Evolutionary conservation across 2,888 invertebrate genomes (phyloP), one percentile per base, ranked within the genome.

Genomic region (Ellobium chinense): DNA sequence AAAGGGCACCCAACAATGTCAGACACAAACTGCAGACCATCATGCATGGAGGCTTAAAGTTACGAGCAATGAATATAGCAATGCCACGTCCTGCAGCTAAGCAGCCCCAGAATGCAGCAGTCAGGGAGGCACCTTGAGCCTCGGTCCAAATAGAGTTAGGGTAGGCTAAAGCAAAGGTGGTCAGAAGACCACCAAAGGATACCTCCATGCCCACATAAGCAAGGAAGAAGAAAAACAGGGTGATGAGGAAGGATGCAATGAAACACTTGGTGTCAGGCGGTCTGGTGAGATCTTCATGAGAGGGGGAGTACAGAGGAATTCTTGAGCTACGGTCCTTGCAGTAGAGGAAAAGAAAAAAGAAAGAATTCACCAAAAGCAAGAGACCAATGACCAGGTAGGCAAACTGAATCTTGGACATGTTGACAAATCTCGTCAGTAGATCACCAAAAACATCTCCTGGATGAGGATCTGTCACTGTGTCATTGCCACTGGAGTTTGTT

Each of bases 101-200:
- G 5, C 92, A 89, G 0, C 93, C 93, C 94, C 94, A 94, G 83
- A 93, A 94, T 31, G 93, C 88, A 4, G 93, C 91, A 1, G 93
- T 91, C 39, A 93, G 84, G n/a, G 89, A 88, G 2, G 91, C 91
- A n/a, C 92, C 93, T 72, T 89, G 86, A 1, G 89, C 83, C 68
- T 91, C 90, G 3, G 89, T 85, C 88, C 93, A 90, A 14, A 88
- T 82, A 34, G 91, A 87, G 74, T 89, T 86, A 4, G 68, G 36
- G 21, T 74, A 81, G 65, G 91, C 88, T 5, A 93, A 90, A 39
- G 92, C 88, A 86, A 92, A 93, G 12, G 92, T 91, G 74, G 93
- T 88, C 7, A 93, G 86, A n/a, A 93, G 87, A n/a, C 92, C 93
- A 1, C 93, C 93, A 87, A 90, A 93, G 9, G 93, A 92, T 7